These are phyloP conservation scores for Malthinus seriepunctatus DNA, from an alignment of 2,888 invertebrate species.

Conservation along the genomic window DNA sequence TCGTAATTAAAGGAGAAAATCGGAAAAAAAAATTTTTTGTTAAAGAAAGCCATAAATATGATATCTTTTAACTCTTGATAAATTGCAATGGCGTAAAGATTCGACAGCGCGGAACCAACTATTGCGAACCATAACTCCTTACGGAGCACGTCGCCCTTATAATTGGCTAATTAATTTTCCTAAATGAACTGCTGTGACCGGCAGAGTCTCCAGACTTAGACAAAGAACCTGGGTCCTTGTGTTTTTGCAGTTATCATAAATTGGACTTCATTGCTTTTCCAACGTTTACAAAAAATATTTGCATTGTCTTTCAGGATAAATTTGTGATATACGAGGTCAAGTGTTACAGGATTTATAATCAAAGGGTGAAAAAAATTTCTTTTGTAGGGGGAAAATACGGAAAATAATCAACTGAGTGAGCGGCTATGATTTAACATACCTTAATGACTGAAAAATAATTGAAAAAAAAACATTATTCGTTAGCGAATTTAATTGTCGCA, in stretches of 20 bases:
- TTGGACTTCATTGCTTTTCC: conserved; percentile 41
- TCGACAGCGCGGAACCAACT: conserved; percentile 46
- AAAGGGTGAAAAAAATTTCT: conserved; percentile 4
- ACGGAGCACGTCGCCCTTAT: conserved; percentile 45
- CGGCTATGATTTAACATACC: too few species aligned
- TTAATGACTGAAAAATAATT: too few species aligned
- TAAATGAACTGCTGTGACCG: conserved; percentile 49
- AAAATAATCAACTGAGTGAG: conserved; percentile 1
- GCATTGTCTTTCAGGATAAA: conserved; percentile 34
- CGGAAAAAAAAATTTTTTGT: conserved; percentile 1
- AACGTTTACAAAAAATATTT: conserved; percentile 42
- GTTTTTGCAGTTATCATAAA: conserved; percentile 47
- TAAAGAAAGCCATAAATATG: conserved; percentile 20
- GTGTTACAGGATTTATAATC: conserved; percentile 23
- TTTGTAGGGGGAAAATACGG: not conserved
- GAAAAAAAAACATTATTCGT: too few species aligned
- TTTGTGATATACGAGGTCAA: conserved; percentile 32
- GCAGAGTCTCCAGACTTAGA: conserved; percentile 41
- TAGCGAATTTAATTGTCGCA: too few species aligned
- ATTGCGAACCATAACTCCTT: conserved; percentile 39
- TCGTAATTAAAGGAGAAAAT: conserved; percentile 35
- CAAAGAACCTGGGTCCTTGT: conserved; percentile 40
- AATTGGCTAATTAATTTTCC: conserved; percentile 54
- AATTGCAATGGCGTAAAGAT: conserved; percentile 41
- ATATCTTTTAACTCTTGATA: conserved; percentile 20